Percentiles rank a stretch among this genome's conserved stretches.
Evolutionary conservation across 2,113 vertebrate genomes (phyloP).

Genomic region (Aspiorhynchus laticeps): DNA sequence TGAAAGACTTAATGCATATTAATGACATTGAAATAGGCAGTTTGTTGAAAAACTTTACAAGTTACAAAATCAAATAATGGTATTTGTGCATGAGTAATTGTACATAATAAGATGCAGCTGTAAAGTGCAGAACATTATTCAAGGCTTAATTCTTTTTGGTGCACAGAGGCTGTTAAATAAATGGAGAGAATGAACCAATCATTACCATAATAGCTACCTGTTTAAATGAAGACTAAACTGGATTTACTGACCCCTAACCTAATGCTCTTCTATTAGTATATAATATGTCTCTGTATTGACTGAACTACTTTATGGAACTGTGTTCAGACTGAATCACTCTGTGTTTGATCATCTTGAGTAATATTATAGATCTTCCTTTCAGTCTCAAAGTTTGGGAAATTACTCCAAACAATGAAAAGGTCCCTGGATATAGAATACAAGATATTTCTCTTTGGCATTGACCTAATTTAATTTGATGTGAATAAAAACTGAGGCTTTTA

Average conservation of each 20-base stretch:
- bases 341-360: conserved; percentile 1
- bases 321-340: not conserved
- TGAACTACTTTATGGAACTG: not conserved
- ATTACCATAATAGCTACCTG: conserved; percentile 10
- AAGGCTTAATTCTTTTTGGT: not conserved
- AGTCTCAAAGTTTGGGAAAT: not conserved
- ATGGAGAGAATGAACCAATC: conserved; percentile 7
- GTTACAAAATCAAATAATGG: not conserved
- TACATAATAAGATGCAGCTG: conserved; percentile 8
- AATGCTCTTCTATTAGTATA: not conserved
- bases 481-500: too few relatives aligned
- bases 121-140: conserved; percentile 29
- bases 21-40: not conserved
- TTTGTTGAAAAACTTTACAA: not conserved
- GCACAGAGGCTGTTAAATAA: conserved; percentile 11
- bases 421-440: not conserved
- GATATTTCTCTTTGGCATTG: not conserved
- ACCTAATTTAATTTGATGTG: not conserved
- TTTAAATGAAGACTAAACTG: not conserved
- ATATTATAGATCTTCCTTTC: not conserved
- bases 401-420: not conserved
- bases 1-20: conserved; percentile 33
- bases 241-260: not conserved
- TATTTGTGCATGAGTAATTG: conserved; percentile 31
- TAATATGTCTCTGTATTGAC: not conserved